These are phyloP conservation scores for Calyptommatus sinebrachiatus DNA, from an alignment of 2,113 vertebrate species.

Conservation along the genomic window DNA sequence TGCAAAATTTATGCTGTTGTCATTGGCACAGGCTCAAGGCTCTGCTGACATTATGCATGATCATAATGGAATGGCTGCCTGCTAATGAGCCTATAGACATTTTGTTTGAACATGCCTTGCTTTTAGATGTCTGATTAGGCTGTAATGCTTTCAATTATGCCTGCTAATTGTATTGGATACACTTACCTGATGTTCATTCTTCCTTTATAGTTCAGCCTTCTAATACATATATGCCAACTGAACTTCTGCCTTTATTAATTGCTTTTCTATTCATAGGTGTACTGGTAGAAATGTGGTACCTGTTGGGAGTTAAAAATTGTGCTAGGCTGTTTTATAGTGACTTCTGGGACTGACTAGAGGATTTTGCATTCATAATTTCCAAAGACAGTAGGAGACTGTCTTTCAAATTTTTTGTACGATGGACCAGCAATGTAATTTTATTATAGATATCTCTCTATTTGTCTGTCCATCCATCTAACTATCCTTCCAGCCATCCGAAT, in stretches of 20 bases:
- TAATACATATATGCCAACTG: constrained; percentile 69
- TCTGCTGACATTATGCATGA: constrained; percentile 77
- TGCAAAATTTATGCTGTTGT: constrained; percentile 85
- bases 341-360: constrained; percentile 58
- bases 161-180: constrained; percentile 74
- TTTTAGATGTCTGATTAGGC: constrained; percentile 83
- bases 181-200: constrained; percentile 76
- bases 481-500: too few species aligned
- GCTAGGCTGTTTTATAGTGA: constrained; percentile 68
- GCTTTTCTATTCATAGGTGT: constrained; percentile 66
- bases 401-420: background rate
- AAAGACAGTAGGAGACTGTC: constrained; percentile 11
- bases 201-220: constrained; percentile 71
- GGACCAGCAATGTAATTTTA: too few species aligned
- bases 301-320: constrained; percentile 31
- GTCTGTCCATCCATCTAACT: too few species aligned
- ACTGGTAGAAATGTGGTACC: constrained; percentile 62
- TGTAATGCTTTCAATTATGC: constrained; percentile 82
- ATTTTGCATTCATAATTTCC: constrained; percentile 13
- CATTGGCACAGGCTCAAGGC: constrained; percentile 80
- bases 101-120: constrained; percentile 77
- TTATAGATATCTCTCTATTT: too few species aligned
- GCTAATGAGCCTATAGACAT: constrained; percentile 80
- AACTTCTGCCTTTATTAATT: constrained; percentile 66
- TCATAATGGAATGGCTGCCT: constrained; percentile 80